A percentile compares a stretch with the other conserved stretches of the same genome.
These are phyloP conservation scores for Nysson spinosus DNA, from an alignment of 2,888 invertebrate genomes.

Conservation along the genomic window DNA sequence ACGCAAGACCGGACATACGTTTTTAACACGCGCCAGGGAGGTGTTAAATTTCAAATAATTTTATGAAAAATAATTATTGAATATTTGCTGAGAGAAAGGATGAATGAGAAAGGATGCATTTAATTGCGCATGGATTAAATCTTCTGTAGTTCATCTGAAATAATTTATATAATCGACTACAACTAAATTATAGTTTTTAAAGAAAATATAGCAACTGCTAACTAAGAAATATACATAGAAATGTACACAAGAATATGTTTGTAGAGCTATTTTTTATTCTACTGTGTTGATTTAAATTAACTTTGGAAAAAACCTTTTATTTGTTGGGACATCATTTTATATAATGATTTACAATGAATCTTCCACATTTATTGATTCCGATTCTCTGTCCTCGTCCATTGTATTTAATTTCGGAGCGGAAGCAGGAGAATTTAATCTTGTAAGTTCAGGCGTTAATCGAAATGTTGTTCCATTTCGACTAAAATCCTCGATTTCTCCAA, in stretches of 20 bases:
- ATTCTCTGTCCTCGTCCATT: constrained; percentile 42
- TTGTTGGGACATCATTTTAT: not conserved
- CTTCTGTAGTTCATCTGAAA: too few species aligned
- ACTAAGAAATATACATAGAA: too few species aligned
- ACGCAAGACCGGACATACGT: not conserved
- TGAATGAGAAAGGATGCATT: too few species aligned
- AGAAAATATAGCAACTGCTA: too few species aligned
- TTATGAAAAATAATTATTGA: not conserved
- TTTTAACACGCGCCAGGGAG: too few species aligned
- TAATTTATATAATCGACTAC: too few species aligned
- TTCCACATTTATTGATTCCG: constrained; percentile 32
- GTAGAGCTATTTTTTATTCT: too few species aligned
- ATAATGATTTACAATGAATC: constrained; percentile 22
- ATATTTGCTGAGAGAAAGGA: too few species aligned
- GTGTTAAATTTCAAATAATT: constrained; percentile 4
- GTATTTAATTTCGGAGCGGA: constrained; percentile 32
- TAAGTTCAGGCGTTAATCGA: constrained; percentile 50
- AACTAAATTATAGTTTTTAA: too few species aligned
- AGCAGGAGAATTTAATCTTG: constrained; percentile 50
- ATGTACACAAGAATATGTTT: too few species aligned
- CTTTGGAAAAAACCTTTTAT: not conserved
- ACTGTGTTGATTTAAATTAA: not conserved
- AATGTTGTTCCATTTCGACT: constrained; percentile 52
- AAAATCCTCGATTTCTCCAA: constrained; percentile 52
- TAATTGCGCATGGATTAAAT: not conserved